Evolutionary conservation across 1,140 invertebrate species (phyloP), one percentile per base, ranked within the genome.

Genomic region (Drosophila ironensis): DNA sequence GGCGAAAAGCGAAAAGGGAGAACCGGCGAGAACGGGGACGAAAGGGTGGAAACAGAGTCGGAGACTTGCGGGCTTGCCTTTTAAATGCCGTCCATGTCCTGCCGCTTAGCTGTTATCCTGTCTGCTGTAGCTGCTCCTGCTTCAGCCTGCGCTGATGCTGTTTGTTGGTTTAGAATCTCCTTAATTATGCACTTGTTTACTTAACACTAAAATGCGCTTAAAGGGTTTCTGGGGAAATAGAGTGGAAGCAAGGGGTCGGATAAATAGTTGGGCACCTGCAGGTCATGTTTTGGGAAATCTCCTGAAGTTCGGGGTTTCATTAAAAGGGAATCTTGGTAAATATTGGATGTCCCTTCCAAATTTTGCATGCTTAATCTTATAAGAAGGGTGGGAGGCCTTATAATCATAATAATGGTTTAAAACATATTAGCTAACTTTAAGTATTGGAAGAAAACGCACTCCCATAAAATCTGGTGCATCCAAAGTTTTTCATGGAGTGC

Each of bases 121-220:
- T 44, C 28, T 54, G 40, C 42, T 47, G 2, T 11, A 30, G 28
- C 28, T 30, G 30, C 12, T 33, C 11, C 30, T n/a, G 30, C 11
- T 33, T 33, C n/a, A n/a, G n/a, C 27, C 50, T 48, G 41, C 37
- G 42, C 12, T 35, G 54, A 20, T 41, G 17, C 45, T 56, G 38
- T 71, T 53, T 70, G 63, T 56, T 50, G 53, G 69, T 20, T 56
- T 66, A 51, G 51, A 59, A 69, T 42, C 52, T 30, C 38, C 53
- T 78, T 78, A 82, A 84, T 84, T 77, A 80, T 44, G 63, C 53
- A 52, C 63, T 77, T 64, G 60, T 72, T 69, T 72, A 64, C 37
- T 80, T 66, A 80, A 71, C 33, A 68, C 59, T 54, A 40, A 54
- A 71, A 74, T 53, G 38, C 48, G 72, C 52, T 72, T 69, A 72